Evolutionary conservation across 2,113 vertebrate genomes (phyloP).

Genomic region (Leuciscus idus): DNA sequence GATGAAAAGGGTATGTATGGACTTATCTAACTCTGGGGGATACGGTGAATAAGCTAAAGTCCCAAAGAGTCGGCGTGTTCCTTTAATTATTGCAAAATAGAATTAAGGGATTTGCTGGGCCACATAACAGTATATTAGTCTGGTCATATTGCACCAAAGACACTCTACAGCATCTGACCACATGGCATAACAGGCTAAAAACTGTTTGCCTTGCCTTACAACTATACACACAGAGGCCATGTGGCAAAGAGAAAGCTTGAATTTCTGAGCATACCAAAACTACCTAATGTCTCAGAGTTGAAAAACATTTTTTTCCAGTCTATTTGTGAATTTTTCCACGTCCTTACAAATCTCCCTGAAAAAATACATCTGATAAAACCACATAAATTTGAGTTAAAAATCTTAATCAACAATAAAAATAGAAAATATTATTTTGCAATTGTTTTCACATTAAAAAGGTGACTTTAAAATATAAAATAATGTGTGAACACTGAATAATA

Average conservation of each 20-base stretch:
- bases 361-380: background rate
- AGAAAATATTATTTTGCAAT: slow-evolving; percentile 26
- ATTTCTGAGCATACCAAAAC: slow-evolving; percentile 15
- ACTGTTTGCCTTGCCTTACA: slow-evolving; percentile 18
- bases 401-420: background rate
- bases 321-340: slow-evolving; percentile 24
- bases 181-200: slow-evolving; percentile 1
- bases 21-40: no score
- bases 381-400: background rate
- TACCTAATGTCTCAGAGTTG: background rate
- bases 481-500: slow-evolving; percentile 50
- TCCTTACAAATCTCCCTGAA: background rate
- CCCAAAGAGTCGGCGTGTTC: no score
- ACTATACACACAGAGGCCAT: background rate
- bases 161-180: background rate
- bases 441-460: slow-evolving; percentile 41
- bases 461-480: slow-evolving; percentile 15
- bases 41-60: no score
- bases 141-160: slow-evolving; percentile 43
- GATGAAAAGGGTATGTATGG: no score
- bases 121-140: background rate
- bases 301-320: background rate
- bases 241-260: background rate
- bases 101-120: slow-evolving; percentile 13
- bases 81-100: background rate